Percentiles rank a stretch among this genome's conserved stretches.
Evolutionary conservation across 2,888 invertebrate species (phyloP).

Genomic region (Synergus umbraculus): DNA sequence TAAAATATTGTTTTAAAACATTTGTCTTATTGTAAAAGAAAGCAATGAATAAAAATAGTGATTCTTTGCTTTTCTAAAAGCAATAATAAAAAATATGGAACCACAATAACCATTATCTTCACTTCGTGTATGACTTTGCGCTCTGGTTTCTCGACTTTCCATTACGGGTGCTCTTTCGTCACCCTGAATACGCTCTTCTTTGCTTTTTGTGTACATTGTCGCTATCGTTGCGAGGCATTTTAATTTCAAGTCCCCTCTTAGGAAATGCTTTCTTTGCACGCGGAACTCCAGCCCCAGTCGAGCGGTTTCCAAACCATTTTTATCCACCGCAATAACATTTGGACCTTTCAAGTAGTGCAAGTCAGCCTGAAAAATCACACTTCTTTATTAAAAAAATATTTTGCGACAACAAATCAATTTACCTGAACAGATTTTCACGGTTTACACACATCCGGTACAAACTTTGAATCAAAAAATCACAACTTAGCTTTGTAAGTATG

Average conservation of each 20-base stretch:
- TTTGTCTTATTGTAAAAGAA: no score
- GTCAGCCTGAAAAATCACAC: slow-evolving; percentile 58
- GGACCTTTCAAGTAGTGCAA: slow-evolving; percentile 74
- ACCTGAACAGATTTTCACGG: not conserved
- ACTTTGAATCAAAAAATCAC: no score
- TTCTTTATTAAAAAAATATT: no score
- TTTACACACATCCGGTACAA: no score
- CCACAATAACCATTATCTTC: slow-evolving; percentile 49
- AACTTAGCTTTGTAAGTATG: no score
- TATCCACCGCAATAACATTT: slow-evolving; percentile 77
- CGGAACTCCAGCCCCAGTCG: slow-evolving; percentile 88
- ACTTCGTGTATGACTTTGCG: slow-evolving; percentile 70
- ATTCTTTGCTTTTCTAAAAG: no score
- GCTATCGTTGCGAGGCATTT: slow-evolving; percentile 93
- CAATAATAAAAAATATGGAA: no score
- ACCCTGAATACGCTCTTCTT: slow-evolving; percentile 91
- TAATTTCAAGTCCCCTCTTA: slow-evolving; percentile 89
- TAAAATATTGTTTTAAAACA: no score
- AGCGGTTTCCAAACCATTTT: slow-evolving; percentile 85
- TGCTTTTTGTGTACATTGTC: slow-evolving; percentile 89
- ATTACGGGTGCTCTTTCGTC: slow-evolving; percentile 77
- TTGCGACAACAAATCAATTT: not conserved
- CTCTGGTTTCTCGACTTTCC: slow-evolving; percentile 71
- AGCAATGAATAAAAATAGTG: no score
- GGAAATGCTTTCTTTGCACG: slow-evolving; percentile 88